phyloP scores from a whole-genome alignment of 2,797 vertebrate genomes.

The Clarias fuscus region DNA sequence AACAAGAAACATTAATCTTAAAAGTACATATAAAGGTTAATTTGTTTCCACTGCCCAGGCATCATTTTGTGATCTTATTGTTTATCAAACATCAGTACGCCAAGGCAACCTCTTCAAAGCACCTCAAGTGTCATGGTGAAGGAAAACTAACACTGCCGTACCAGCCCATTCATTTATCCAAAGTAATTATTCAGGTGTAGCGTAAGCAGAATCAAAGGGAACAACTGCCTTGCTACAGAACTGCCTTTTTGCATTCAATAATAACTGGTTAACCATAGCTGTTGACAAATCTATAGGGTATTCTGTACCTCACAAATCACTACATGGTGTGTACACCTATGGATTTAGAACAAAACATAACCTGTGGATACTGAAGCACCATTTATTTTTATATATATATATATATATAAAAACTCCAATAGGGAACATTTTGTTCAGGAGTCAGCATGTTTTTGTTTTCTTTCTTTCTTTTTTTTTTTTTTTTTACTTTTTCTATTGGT shows the following conservation, averaged over 20 bases:
- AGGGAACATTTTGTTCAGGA: conserved; percentile 24
- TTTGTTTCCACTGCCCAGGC: background rate
- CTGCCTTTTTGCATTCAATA: background rate
- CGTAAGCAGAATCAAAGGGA: conserved; percentile 24
- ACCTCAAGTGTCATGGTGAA: background rate
- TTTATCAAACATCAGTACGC: background rate
- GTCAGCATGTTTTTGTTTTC: conserved; percentile 31
- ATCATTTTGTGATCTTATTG: background rate
- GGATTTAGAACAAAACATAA: conserved; percentile 1
- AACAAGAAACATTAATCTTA: background rate
- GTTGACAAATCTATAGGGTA: background rate
- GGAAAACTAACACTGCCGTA: background rate
- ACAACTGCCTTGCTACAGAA: background rate
- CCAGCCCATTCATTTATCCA: background rate
- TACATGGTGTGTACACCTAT: background rate
- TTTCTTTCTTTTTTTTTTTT: background rate
- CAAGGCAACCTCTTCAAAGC: background rate
- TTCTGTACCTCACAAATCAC: background rate
- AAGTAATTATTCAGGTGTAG: conserved; percentile 12
- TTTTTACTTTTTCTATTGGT: conserved; percentile 37
- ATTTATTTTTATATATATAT: conserved; percentile 14
- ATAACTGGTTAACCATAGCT: background rate
- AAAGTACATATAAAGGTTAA: background rate
- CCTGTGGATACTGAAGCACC: conserved; percentile 10
- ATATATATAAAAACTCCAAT: conserved; percentile 20